phyloP scores from a whole-genome alignment of 37 sponge, comb jelly and placozoan genomes.

The Aplysina aerophoba region DNA sequence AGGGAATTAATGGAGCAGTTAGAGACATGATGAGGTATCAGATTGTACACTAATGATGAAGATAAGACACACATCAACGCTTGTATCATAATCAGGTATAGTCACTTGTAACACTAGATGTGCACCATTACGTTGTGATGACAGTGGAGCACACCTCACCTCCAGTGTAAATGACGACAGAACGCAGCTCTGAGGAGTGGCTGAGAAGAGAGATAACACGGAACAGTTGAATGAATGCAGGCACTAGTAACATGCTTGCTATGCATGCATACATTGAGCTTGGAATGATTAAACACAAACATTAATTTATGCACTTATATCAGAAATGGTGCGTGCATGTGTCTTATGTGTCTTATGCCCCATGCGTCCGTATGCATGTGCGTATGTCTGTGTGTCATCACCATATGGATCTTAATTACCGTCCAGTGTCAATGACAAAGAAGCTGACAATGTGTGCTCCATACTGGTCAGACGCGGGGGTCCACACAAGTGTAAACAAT shows the following conservation, averaged over 20 bases:
- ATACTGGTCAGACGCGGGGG: constrained; percentile 4
- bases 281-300: neutral
- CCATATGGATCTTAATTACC: no score
- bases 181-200: neutral
- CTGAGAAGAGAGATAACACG: neutral
- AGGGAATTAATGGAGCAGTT: no score
- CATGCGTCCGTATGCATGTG: constrained; percentile 39
- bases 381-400: constrained; percentile 53
- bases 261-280: no score
- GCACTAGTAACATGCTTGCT: no score
- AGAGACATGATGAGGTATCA: no score
- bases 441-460: constrained; percentile 26
- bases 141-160: neutral
- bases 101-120: no score
- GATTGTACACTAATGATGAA: no score
- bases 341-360: constrained; percentile 22
- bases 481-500: constrained; percentile 1
- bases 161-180: neutral
- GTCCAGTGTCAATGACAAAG: constrained; percentile 12
- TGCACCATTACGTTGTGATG: no score
- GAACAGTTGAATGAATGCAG: no score
- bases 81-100: no score
- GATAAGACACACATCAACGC: no score
- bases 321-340: neutral
- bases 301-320: neutral